Conservation (phyloP, 2,797 vertebrate genomes). For the Mormyrus proboscirostris region DNA sequence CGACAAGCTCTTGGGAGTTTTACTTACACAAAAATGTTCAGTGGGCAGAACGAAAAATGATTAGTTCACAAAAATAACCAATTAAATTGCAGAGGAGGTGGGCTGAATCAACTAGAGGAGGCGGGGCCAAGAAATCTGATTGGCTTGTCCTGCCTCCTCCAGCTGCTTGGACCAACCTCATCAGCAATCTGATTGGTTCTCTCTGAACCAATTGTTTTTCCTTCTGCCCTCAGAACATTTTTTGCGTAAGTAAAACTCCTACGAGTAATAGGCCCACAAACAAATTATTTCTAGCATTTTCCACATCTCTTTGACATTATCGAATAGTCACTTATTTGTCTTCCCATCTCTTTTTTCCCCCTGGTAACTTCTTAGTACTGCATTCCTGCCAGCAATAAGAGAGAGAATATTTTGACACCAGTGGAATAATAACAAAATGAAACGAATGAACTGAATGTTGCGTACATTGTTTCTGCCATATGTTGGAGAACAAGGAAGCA, state of each 20-base stretch:
- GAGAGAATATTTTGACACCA: not conserved
- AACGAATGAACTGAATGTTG: not conserved
- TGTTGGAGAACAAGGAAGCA: not conserved
- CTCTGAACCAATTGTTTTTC: not conserved
- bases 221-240: not conserved
- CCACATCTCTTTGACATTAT: not conserved
- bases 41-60: not conserved
- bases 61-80: not conserved
- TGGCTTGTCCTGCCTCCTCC: not conserved
- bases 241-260: not conserved
- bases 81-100: not conserved
- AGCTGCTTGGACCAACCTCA: not conserved
- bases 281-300: not conserved
- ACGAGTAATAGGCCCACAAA: not conserved
- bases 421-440: not conserved
- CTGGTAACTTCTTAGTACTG: not conserved
- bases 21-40: not conserved
- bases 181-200: not conserved
- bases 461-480: not conserved
- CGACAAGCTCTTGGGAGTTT: not conserved
- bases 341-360: not conserved
- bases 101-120: not conserved
- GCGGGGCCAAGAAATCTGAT: not conserved
- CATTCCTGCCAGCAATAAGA: not conserved
- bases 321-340: not conserved